Evolutionary conservation across 2,113 vertebrate species (phyloP).

Genomic region (Tachysurus fulvidraco): DNA sequence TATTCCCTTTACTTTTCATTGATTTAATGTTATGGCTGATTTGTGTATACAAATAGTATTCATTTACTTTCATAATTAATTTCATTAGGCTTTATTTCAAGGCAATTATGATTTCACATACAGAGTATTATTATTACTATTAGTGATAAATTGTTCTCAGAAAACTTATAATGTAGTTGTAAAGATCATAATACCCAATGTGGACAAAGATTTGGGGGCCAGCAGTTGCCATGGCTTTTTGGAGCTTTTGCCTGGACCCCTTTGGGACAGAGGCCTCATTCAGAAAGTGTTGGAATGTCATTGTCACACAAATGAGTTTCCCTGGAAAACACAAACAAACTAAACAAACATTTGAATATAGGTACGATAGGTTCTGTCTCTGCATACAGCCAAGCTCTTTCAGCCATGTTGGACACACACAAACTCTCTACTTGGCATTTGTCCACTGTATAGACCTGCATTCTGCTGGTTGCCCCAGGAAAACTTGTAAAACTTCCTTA

Average conservation of each 20-base stretch:
- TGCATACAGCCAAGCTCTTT: constrained; percentile 6
- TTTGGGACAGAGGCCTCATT: constrained; percentile 42
- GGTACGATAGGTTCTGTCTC: constrained; percentile 25
- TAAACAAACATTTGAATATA: constrained; percentile 49
- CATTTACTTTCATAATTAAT: neutral
- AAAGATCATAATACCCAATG: constrained; percentile 17
- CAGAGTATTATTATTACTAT: neutral
- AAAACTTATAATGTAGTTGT: constrained; percentile 1
- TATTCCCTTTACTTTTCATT: too few relatives aligned
- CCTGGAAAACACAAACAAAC: constrained; percentile 45
- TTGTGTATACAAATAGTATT: neutral
- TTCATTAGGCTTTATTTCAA: neutral
- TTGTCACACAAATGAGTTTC: constrained; percentile 51
- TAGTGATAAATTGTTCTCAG: neutral
- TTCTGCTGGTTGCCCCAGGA: constrained; percentile 35
- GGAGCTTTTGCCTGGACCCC: constrained; percentile 28
- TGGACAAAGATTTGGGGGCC: neutral
- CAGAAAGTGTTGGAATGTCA: constrained; percentile 37
- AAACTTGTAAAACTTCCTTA: constrained; percentile 32
- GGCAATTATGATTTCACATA: neutral
- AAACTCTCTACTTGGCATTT: constrained; percentile 11
- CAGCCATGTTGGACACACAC: neutral
- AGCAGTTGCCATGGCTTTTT: constrained; percentile 44
- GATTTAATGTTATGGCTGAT: neutral
- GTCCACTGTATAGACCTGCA: constrained; percentile 2